Percentiles rank a stretch among this genome's conserved stretches.
phyloP scores from a whole-genome alignment of 2,888 invertebrate species.

The Pyrrhia umbra region DNA sequence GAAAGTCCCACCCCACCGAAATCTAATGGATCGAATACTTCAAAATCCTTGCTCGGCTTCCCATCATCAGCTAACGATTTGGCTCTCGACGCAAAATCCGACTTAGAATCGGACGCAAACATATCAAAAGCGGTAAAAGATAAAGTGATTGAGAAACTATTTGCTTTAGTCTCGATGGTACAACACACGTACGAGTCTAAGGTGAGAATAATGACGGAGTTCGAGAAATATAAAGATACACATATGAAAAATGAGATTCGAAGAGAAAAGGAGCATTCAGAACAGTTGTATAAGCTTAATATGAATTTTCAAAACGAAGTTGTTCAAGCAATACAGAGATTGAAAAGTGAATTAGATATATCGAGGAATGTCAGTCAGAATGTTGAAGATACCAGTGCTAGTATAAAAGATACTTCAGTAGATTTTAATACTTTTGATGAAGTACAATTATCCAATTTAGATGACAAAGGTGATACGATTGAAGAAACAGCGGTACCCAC shows the following conservation, averaged over 20 bases:
- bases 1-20: slow-evolving; percentile 70
- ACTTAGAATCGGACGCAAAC: slow-evolving; percentile 85
- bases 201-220: slow-evolving; percentile 84
- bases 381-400: slow-evolving; percentile 66
- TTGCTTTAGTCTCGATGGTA: slow-evolving; percentile 85
- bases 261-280: slow-evolving; percentile 85
- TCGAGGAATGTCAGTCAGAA: slow-evolving; percentile 75
- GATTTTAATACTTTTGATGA: slow-evolving; percentile 76
- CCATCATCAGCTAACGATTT: slow-evolving; percentile 87
- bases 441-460: slow-evolving; percentile 46
- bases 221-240: slow-evolving; percentile 85
- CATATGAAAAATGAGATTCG: slow-evolving; percentile 83
- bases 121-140: slow-evolving; percentile 84
- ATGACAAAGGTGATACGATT: slow-evolving; percentile 58
- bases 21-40: slow-evolving; percentile 69
- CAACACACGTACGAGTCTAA: slow-evolving; percentile 87
- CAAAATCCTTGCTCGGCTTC: slow-evolving; percentile 82
- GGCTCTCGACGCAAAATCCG: slow-evolving; percentile 85
- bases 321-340: slow-evolving; percentile 82
- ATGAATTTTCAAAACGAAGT: slow-evolving; percentile 88
- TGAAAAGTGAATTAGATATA: slow-evolving; percentile 85
- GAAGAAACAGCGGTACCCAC: slow-evolving; percentile 37
- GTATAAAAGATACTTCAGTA: slow-evolving; percentile 73
- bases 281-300: slow-evolving; percentile 85
- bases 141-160: slow-evolving; percentile 85